phyloP scores from a whole-genome alignment of 2,888 invertebrate genomes.

The Parnassius orleans region DNA sequence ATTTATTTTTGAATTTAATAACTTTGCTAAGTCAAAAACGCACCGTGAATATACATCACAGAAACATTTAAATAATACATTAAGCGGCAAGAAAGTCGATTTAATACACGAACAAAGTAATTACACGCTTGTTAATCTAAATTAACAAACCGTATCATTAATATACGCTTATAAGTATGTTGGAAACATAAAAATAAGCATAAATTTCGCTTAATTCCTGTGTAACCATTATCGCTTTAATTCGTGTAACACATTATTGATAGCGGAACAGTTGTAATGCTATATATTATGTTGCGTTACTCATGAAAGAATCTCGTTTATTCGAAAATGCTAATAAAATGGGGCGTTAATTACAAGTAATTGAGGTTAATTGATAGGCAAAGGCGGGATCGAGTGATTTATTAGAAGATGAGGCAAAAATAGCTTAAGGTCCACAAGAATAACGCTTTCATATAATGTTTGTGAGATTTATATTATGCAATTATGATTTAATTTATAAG shows the following conservation, averaged over 20 bases:
- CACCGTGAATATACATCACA: constrained; percentile 21
- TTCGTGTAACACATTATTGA: constrained; percentile 26
- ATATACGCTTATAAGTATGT: constrained; percentile 50
- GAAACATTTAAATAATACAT: constrained; percentile 49
- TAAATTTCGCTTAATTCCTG: constrained; percentile 31
- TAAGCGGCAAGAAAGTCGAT: constrained; percentile 59
- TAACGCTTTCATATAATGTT: constrained; percentile 11
- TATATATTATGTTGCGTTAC: constrained; percentile 20
- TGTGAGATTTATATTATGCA: neutral
- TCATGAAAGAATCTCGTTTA: constrained; percentile 23
- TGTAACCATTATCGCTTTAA: constrained; percentile 23
- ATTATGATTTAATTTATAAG: no score
- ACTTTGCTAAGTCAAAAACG: constrained; percentile 1
- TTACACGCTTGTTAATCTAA: constrained; percentile 65
- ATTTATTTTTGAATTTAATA: neutral
- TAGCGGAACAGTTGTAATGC: constrained; percentile 19
- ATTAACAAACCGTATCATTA: constrained; percentile 63
- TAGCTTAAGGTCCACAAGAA: constrained; percentile 9
- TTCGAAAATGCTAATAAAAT: constrained; percentile 30
- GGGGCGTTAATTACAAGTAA: constrained; percentile 40
- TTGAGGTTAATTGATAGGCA: constrained; percentile 42
- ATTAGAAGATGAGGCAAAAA: constrained; percentile 25
- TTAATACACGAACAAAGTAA: constrained; percentile 55
- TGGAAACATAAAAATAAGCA: constrained; percentile 27
- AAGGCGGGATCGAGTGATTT: constrained; percentile 34